Percentiles rank a stretch among this genome's conserved stretches.
phyloP scores from a whole-genome alignment of 30 jellyfish, hydroid and myxozoan species.

The Calvadosia cruxmelitensis region DNA sequence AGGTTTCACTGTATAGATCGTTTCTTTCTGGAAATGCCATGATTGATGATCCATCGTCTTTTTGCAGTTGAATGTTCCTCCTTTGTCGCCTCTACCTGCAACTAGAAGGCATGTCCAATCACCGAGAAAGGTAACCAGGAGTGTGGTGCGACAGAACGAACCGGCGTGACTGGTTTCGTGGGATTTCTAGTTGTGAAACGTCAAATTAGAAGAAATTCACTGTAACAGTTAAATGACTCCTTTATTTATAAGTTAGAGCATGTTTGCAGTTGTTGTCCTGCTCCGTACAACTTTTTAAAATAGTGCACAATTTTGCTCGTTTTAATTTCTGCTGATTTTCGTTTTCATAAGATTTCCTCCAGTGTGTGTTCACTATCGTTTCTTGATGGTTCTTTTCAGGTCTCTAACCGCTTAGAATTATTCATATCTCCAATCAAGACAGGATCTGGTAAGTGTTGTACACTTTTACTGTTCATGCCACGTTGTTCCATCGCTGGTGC shows the following conservation, averaged over 20 bases:
- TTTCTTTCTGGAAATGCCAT: neutral
- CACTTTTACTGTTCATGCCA: too few species aligned
- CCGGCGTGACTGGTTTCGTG: too few species aligned
- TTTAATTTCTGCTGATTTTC: neutral
- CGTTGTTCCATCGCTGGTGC: too few species aligned
- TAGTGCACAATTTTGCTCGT: too few species aligned
- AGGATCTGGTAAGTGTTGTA: constrained; percentile 17
- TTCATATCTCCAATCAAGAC: constrained; percentile 86
- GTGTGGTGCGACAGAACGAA: too few species aligned
- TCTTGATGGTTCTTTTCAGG: constrained; percentile 1
- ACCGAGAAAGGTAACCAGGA: constrained; percentile 50
- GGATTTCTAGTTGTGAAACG: too few species aligned
- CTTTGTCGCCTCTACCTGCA: constrained; percentile 87
- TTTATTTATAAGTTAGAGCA: too few species aligned
- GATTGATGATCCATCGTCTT: neutral
- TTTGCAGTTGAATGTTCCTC: constrained; percentile 79
- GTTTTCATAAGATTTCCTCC: neutral
- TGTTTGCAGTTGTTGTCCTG: too few species aligned
- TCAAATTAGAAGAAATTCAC: too few species aligned
- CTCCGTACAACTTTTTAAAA: too few species aligned
- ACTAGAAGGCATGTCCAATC: constrained; percentile 71
- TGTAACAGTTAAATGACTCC: too few species aligned
- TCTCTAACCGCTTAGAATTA: constrained; percentile 60
- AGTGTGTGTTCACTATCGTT: neutral
- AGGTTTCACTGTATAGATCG: neutral